A percentile compares a stretch with the other conserved stretches of the same genome.
phyloP scores from a whole-genome alignment of 2,888 invertebrate genomes.

The Leptinotarsa rubiginosa region DNA sequence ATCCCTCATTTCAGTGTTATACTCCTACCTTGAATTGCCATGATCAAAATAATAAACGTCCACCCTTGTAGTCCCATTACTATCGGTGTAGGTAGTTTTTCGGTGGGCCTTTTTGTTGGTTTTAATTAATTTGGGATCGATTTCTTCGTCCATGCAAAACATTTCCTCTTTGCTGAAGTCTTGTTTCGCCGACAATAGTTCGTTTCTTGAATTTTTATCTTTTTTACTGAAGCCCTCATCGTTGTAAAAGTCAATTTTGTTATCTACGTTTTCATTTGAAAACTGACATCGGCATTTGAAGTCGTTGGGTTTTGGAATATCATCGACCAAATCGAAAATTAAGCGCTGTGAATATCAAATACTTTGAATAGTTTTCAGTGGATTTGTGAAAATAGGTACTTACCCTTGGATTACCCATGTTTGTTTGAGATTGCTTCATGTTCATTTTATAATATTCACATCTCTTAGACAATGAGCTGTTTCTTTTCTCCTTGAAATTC shows the following conservation, averaged over 20 bases:
- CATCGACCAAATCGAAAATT: conserved; percentile 62
- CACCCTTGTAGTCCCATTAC: conserved; percentile 62
- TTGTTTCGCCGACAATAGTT: conserved; percentile 17
- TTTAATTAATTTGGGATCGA: neutral
- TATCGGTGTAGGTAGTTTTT: conserved; percentile 48
- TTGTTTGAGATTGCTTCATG: conserved; percentile 45
- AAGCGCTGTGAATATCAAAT: conserved; percentile 55
- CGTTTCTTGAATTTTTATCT: conserved; percentile 16
- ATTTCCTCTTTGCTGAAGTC: conserved; percentile 1
- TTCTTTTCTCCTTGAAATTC: conserved; percentile 32
- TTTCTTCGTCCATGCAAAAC: conserved; percentile 14
- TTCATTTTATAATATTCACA: conserved; percentile 54
- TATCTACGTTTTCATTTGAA: conserved; percentile 3
- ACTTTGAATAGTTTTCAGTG: neutral
- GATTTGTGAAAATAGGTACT: conserved; percentile 3
- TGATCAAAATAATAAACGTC: conserved; percentile 79
- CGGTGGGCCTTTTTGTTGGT: conserved; percentile 34
- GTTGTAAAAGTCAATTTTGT: neutral
- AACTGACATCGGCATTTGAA: conserved; percentile 35
- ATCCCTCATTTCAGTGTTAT: conserved; percentile 36
- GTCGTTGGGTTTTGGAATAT: conserved; percentile 52
- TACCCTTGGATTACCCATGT: conserved; percentile 48
- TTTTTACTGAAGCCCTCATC: conserved; percentile 8
- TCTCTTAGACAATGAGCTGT: conserved; percentile 12
- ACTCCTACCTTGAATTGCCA: conserved; percentile 71